Percentiles rank a stretch among this genome's conserved stretches.
Evolutionary conservation across 2,113 vertebrate species (phyloP).

Genomic region (Zosterops japonicus): DNA sequence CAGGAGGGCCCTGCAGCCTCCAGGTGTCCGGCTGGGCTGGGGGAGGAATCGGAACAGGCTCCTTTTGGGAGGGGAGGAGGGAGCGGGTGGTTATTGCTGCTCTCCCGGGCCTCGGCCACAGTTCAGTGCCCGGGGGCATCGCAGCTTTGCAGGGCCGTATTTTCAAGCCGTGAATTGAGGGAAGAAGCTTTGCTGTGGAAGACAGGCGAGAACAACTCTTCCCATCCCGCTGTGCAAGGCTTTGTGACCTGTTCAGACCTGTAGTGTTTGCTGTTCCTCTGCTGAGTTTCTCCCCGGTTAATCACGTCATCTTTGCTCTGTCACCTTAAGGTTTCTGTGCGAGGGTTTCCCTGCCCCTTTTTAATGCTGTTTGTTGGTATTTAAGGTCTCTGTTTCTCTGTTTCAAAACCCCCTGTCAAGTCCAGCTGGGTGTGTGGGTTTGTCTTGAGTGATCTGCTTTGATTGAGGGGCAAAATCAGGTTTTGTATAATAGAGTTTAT

Average conservation of each 20-base stretch:
- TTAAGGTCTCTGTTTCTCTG: neutral
- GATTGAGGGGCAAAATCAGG: neutral
- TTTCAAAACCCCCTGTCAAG: neutral
- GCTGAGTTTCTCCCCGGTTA: neutral
- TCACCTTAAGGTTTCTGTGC: neutral
- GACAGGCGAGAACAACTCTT: neutral
- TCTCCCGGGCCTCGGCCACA: fast-evolving
- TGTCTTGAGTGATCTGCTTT: neutral
- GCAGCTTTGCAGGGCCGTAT: neutral
- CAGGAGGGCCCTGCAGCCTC: neutral
- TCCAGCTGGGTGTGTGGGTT: neutral
- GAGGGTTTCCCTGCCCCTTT: neutral
- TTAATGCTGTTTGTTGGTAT: neutral
- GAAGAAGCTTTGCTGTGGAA: neutral
- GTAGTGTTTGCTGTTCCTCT: neutral
- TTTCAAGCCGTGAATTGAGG: neutral
- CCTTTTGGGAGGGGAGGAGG: neutral
- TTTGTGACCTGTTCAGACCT: neutral
- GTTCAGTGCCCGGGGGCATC: neutral
- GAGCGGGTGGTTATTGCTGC: fast-evolving
- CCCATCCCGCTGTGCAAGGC: neutral
- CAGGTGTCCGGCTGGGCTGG: neutral
- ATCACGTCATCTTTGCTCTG: neutral
- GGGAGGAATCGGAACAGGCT: neutral
- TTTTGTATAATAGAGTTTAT: fast-evolving